Conservation (phyloP, 1,140 invertebrate genomes). For the Hirudo medicinalis region DNA sequence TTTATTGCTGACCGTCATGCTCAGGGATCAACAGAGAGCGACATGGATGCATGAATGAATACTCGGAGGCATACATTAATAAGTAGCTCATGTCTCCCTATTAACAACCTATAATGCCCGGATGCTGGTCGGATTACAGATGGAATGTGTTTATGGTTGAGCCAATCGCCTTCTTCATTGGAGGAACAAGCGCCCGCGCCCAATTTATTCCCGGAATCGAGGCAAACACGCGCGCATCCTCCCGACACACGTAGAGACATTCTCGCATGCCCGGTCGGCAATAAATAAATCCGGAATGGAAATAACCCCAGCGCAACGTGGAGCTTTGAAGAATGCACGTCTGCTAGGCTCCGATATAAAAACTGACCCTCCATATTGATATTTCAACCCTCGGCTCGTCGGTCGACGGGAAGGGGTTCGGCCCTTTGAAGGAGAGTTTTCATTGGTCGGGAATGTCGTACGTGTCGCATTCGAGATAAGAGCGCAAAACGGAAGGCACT, state of each 20-base stretch:
- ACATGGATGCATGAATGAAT: constrained; percentile 2
- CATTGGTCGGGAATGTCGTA: not conserved
- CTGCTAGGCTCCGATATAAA: not conserved
- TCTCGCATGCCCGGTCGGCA: no score
- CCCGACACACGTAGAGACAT: no score
- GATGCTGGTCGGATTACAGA: not conserved
- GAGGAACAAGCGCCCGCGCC: not conserved
- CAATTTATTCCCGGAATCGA: not conserved
- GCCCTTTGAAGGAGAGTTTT: not conserved
- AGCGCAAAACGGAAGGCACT: not conserved
- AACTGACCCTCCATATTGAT: constrained; percentile 6
- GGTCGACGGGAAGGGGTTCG: not conserved
- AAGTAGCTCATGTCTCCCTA: not conserved
- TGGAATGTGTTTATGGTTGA: constrained; percentile 8
- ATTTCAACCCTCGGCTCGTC: not conserved
- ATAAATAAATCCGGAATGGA: no score
- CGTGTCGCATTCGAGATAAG: not conserved
- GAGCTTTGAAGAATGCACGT: no score
- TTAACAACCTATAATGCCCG: not conserved
- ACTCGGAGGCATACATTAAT: not conserved
- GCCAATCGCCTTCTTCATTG: not conserved
- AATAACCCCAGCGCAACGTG: no score
- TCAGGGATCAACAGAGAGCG: not conserved
- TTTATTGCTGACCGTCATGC: constrained; percentile 9
- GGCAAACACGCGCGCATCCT: not conserved